A percentile compares a stretch with the other conserved stretches of the same genome.
Conservation (phyloP, 2,797 vertebrate species). For the Sphaeramia orbicularis region DNA sequence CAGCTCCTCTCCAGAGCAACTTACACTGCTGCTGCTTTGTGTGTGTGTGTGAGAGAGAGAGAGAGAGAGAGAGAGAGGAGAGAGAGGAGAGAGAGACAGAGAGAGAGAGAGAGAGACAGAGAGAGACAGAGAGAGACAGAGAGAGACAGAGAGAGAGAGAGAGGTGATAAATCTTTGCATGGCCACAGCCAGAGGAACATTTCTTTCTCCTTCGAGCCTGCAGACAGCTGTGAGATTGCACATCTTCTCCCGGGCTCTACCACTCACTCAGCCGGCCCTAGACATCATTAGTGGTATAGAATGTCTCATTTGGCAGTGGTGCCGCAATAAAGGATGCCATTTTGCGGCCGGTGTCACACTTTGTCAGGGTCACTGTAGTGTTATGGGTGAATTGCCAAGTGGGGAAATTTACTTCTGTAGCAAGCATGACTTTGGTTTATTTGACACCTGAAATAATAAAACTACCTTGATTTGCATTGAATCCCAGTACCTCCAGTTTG, state of each 20-base stretch:
- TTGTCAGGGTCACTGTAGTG: background rate
- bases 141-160: too few relatives aligned
- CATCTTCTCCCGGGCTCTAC: constrained; percentile 38
- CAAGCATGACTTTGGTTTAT: constrained; percentile 16
- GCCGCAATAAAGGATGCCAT: constrained; percentile 24
- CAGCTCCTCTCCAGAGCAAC: constrained; percentile 38
- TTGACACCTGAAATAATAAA: constrained; percentile 7
- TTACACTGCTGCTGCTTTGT: constrained; percentile 17
- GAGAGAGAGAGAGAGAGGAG: too few relatives aligned
- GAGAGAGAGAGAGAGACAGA: too few relatives aligned
- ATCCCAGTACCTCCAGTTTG: constrained; percentile 2
- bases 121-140: too few relatives aligned
- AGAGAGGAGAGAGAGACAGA: too few relatives aligned
- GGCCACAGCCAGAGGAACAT: constrained; percentile 53
- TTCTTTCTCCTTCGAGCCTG: constrained; percentile 51
- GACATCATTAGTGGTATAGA: constrained; percentile 34
- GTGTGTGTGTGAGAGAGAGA: constrained; percentile 16
- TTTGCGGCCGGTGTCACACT: background rate
- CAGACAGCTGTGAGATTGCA: constrained; percentile 71
- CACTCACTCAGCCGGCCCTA: constrained; percentile 18
- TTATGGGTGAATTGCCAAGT: background rate
- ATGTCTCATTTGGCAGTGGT: constrained; percentile 8
- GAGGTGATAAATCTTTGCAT: constrained; percentile 70
- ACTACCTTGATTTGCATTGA: background rate
- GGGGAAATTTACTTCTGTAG: constrained; percentile 26